These are phyloP conservation scores for Gallinago paraguaiae DNA, from an alignment of 2,113 vertebrate genomes.

Conservation along the genomic window DNA sequence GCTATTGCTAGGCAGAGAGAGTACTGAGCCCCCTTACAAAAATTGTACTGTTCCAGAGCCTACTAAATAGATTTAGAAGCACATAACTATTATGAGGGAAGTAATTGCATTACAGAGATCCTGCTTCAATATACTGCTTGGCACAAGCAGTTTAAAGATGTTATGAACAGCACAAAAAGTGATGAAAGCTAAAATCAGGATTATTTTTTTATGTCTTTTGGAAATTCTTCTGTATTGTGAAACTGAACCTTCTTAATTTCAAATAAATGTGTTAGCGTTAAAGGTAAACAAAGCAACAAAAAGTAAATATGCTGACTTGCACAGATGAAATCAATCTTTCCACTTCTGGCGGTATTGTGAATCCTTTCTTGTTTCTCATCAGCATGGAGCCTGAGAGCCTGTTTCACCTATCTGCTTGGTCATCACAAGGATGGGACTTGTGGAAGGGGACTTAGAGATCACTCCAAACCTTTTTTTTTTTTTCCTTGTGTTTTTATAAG, in stretches of 20 bases:
- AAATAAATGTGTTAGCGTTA: background rate
- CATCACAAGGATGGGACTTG: background rate
- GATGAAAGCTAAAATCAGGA: background rate
- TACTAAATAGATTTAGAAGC: conserved; percentile 15
- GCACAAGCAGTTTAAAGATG: background rate
- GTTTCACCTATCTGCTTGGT: background rate
- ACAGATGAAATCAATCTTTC: background rate
- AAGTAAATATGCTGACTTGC: background rate
- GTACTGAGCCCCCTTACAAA: background rate
- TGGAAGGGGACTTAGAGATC: background rate
- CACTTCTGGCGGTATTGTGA: background rate
- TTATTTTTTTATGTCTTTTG: background rate
- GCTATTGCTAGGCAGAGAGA: background rate
- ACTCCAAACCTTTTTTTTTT: background rate
- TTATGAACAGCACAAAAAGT: background rate
- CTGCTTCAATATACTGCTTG: background rate
- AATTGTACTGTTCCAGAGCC: background rate
- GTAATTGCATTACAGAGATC: background rate
- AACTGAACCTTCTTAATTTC: background rate
- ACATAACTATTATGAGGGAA: background rate
- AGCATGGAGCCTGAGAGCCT: background rate
- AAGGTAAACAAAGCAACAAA: background rate
- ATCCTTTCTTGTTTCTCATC: background rate
- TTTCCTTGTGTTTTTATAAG: background rate
- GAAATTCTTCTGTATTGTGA: background rate